These are phyloP conservation scores for Polypedilum vanderplanki DNA, from an alignment of 1,140 invertebrate species.

Conservation along the genomic window DNA sequence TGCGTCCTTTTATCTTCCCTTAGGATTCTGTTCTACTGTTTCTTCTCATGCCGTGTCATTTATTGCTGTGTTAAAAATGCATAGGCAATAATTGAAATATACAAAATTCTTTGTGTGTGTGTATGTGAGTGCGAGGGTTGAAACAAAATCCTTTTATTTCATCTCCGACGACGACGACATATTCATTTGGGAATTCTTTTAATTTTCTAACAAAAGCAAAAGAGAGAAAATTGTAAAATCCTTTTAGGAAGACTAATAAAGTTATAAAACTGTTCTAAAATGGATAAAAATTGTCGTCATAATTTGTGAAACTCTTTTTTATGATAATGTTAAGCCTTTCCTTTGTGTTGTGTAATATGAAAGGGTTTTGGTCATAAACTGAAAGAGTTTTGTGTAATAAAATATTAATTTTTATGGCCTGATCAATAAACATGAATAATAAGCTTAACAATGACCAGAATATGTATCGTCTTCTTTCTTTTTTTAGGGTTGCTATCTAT, in stretches of 20 bases:
- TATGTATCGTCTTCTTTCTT: neutral
- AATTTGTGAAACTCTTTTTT: constrained; percentile 19
- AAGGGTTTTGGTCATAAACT: neutral
- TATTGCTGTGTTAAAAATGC: constrained; percentile 20
- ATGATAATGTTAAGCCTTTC: neutral
- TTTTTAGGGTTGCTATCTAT: constrained; percentile 21
- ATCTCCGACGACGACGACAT: neutral
- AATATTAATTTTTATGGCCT: constrained; percentile 19
- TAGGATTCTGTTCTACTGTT: neutral
- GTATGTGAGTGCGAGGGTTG: neutral
- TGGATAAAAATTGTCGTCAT: neutral
- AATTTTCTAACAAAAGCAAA: constrained; percentile 10
- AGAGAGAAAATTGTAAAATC: neutral
- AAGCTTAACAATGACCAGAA: constrained; percentile 1
- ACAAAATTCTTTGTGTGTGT: too few species aligned
- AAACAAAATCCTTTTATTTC: neutral
- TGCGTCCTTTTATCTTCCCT: constrained; percentile 8
- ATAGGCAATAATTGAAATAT: neutral
- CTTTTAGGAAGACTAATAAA: neutral
- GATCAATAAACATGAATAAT: neutral
- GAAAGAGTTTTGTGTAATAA: constrained; percentile 12
- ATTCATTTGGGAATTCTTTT: neutral
- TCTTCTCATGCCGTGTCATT: neutral
- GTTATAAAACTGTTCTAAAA: neutral
- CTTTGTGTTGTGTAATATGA: neutral